These are phyloP conservation scores for Hanleya hanleyi DNA, from an alignment of 2,888 invertebrate genomes.

Conservation along the genomic window DNA sequence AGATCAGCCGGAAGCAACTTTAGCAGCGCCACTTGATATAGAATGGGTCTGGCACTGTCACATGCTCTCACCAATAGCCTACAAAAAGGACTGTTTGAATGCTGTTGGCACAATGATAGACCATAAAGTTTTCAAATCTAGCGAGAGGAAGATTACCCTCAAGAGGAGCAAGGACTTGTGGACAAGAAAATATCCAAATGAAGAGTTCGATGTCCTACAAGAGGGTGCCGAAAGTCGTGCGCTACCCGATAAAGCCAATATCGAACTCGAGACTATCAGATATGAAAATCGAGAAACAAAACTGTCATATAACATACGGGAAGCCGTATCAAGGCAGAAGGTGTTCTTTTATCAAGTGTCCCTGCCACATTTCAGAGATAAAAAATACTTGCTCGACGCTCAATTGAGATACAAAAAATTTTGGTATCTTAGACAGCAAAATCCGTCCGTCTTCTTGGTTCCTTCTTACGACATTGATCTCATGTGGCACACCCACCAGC, in stretches of 20 bases:
- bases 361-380: constrained; percentile 72
- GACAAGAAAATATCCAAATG: constrained; percentile 34
- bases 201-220: constrained; percentile 36
- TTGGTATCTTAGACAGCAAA: constrained; percentile 69
- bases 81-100: constrained; percentile 43
- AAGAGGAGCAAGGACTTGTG: constrained; percentile 33
- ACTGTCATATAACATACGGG: constrained; percentile 68
- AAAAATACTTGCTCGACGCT: constrained; percentile 68
- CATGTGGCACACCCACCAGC: constrained; percentile 74
- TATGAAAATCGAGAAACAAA: constrained; percentile 41
- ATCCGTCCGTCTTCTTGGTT: constrained; percentile 71
- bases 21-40: constrained; percentile 72
- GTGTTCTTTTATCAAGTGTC: constrained; percentile 74
- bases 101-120: constrained; percentile 58
- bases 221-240: background rate
- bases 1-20: constrained; percentile 47
- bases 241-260: background rate
- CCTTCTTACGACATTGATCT: constrained; percentile 74
- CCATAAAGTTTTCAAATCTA: constrained; percentile 60
- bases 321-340: constrained; percentile 68
- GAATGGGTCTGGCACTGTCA: constrained; percentile 74
- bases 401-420: constrained; percentile 68
- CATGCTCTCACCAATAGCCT: constrained; percentile 54
- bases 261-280: background rate
- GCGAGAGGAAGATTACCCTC: constrained; percentile 25